Base-by-base conservation (phyloP, 2,888 invertebrate genomes). In the Dromius quadrimaculatus region DNA sequence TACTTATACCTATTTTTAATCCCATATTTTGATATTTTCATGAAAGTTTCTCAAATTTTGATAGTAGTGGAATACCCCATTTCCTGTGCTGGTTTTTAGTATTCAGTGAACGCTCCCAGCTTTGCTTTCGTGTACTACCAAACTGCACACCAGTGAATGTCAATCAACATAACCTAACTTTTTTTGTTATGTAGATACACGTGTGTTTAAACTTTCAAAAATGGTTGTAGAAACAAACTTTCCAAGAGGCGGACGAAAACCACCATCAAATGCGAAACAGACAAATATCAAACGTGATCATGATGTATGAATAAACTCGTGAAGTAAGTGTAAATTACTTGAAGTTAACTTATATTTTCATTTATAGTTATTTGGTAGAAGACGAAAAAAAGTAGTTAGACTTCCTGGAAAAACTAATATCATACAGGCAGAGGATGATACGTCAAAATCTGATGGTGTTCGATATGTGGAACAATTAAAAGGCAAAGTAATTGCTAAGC, bases 331-430 rank as follows among this genome's bases (percentile, higher is more conserved):
- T 20, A 4, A 11, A 8, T 23, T 41, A 4, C 20, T 11, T 19
- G 9, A 43, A n/a, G 15, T 6, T 34, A 47, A 47, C n/a, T 34
- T 34, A 17, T 28, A 1, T 17, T 0, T 9, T 23, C 32, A 34
- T 23, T 68, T 68, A 4, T 19, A 68, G 68, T 62, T 70, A 41
- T 70, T 70, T 62, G 50, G 62, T 15, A 38, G 38, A 11, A 45
- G 23, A 15, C 78, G 68, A 77, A 84, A 76, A 78, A 79, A 6
- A 84, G 83, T 19, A 83, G 81, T 74, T 84, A 84, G 74, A 83
- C 81, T 71, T 83, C 73, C 65, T 72, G 74, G 54, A 71, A 77
- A 71, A 6, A 63, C 69, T 5, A 73, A 72, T 50, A 36, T 61
- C 20, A 47, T 62, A 9, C 19, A 61, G 79, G 74, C 84, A 79